A percentile compares a stretch with the other conserved stretches of the same genome.
phyloP scores from a whole-genome alignment of 2,888 invertebrate genomes.

The Eudemis profundana region DNA sequence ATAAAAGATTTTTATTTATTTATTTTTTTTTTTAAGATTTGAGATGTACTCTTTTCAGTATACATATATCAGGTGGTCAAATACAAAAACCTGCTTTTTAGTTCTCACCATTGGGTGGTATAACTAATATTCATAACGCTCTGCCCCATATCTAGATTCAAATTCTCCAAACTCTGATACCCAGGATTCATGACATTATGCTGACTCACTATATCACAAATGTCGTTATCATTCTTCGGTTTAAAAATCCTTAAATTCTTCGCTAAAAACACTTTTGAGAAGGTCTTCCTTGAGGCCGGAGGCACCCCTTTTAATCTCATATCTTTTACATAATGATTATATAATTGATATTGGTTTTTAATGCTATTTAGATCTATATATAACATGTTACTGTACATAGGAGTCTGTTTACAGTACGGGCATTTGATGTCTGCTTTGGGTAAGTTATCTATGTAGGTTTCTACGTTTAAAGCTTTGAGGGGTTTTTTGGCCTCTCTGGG shows the following conservation, averaged over 20 bases:
- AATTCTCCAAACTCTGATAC: slow-evolving; percentile 41
- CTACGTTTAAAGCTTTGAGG: slow-evolving; percentile 60
- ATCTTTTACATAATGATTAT: slow-evolving; percentile 60
- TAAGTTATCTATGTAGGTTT: slow-evolving; percentile 61
- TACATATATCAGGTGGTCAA: too few species aligned
- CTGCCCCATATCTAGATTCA: slow-evolving; percentile 37
- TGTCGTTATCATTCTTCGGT: slow-evolving; percentile 63
- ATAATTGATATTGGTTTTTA: slow-evolving; percentile 66
- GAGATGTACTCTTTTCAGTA: too few species aligned
- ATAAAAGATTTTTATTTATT: too few species aligned
- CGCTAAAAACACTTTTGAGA: slow-evolving; percentile 58
- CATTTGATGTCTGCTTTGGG: slow-evolving; percentile 64
- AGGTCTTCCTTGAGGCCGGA: slow-evolving; percentile 71
- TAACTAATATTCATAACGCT: slow-evolving; percentile 35
- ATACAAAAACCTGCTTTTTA: too few species aligned
- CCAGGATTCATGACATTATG: slow-evolving; percentile 57
- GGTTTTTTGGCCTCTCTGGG: slow-evolving; percentile 57
- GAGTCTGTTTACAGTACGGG: slow-evolving; percentile 54
- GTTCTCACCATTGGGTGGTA: slow-evolving; percentile 37
- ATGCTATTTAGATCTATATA: slow-evolving; percentile 61
- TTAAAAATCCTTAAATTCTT: slow-evolving; percentile 68
- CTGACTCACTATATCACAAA: slow-evolving; percentile 60
- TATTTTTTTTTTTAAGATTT: too few species aligned
- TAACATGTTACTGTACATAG: slow-evolving; percentile 46
- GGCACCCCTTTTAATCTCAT: slow-evolving; percentile 52